A percentile compares a stretch with the other conserved stretches of the same genome.
These are phyloP conservation scores for Eristalis pertinax DNA, from an alignment of 2,888 invertebrate genomes.

Conservation along the genomic window DNA sequence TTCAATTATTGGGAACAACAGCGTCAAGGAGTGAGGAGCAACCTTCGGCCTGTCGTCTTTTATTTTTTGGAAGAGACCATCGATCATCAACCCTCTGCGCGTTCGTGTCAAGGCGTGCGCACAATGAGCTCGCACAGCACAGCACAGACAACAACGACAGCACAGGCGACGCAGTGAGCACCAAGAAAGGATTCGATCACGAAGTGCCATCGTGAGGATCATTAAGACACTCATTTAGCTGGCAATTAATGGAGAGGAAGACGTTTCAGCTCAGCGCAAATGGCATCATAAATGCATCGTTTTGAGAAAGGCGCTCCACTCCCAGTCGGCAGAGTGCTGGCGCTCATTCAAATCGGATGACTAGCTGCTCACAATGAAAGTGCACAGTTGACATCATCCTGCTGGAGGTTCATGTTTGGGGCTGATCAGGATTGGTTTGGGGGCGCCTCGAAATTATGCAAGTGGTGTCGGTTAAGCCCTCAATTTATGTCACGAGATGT, in stretches of 20 bases:
- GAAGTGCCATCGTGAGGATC: slow-evolving; percentile 60
- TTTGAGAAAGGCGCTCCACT: neutral
- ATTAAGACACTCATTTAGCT: slow-evolving; percentile 55
- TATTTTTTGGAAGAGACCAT: slow-evolving; percentile 44
- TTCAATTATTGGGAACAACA: slow-evolving; percentile 52
- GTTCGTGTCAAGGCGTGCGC: slow-evolving; percentile 61
- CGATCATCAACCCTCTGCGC: slow-evolving; percentile 67
- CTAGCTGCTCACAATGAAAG: neutral
- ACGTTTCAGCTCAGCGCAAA: slow-evolving; percentile 48
- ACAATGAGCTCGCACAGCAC: neutral
- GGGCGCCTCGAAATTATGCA: too few relatives aligned
- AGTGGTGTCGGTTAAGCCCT: too few relatives aligned
- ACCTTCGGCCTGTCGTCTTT: slow-evolving; percentile 23
- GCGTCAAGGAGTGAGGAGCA: neutral
- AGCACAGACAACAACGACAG: neutral
- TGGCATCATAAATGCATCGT: slow-evolving; percentile 29
- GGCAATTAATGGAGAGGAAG: slow-evolving; percentile 64
- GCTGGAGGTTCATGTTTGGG: neutral
- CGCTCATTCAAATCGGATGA: neutral
- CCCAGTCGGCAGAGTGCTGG: neutral
- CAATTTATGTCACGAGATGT: too few relatives aligned
- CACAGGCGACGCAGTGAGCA: neutral
- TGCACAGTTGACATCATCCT: neutral
- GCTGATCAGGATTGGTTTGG: too few relatives aligned
- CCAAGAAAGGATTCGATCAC: slow-evolving; percentile 53